Conservation (phyloP, 2,888 invertebrate genomes). For the Caenorhabditis panamensis region DNA sequence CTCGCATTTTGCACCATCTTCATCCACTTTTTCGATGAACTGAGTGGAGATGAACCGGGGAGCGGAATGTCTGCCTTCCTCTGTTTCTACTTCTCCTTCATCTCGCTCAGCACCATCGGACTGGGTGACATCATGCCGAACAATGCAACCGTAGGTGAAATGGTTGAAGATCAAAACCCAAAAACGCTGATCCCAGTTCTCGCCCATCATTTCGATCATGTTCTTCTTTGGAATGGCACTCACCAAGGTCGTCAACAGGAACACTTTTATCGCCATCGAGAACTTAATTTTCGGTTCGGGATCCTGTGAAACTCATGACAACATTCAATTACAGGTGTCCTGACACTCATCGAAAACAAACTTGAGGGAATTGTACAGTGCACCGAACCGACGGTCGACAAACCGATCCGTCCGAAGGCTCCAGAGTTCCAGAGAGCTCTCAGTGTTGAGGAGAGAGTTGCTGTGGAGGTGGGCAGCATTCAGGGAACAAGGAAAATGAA, state of each 20-base stretch:
- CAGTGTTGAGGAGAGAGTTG: conserved; percentile 35
- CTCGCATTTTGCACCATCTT: conserved; percentile 58
- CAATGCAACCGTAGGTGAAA: conserved; percentile 67
- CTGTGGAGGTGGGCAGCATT: neutral
- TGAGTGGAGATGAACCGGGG: conserved; percentile 49
- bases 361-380: conserved; percentile 40
- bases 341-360: conserved; percentile 56
- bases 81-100: conserved; percentile 71
- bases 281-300: conserved; percentile 69
- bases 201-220: conserved; percentile 66
- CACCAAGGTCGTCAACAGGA: conserved; percentile 72
- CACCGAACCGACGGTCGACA: conserved; percentile 3
- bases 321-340: conserved; percentile 12
- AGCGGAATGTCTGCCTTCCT: conserved; percentile 63
- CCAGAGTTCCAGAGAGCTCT: conserved; percentile 41
- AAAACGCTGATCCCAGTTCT: conserved; percentile 46
- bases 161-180: conserved; percentile 15
- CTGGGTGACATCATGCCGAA: conserved; percentile 75
- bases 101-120: conserved; percentile 72
- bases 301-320: neutral
- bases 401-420: neutral
- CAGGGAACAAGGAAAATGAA: conserved; percentile 1
- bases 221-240: conserved; percentile 74
- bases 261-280: conserved; percentile 69
- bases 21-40: conserved; percentile 63